Base-by-base conservation (phyloP, 2,797 vertebrate species). In the Molossus molossus region DNA sequence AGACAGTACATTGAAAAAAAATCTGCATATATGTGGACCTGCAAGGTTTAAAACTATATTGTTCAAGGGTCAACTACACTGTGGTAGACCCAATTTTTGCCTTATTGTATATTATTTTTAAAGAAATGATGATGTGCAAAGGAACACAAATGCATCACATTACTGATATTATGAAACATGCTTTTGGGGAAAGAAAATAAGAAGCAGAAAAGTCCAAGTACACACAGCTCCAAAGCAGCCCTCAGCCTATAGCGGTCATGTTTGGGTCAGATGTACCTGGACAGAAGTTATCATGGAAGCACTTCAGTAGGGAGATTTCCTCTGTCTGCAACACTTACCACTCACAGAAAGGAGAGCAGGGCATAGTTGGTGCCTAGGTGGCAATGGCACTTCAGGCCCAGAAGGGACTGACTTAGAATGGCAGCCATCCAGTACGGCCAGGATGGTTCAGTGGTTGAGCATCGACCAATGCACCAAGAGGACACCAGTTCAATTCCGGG, bases 211-310 rank as follows among this genome's bases (percentile, higher is more conserved):
- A 70, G 33, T 7, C 55, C 20, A 62, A 76, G 1, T 7, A 33
- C 11, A 17, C 1, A 5, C 10, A 25, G 9, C 27, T 9, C 10
- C 2, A 48, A n/a, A 27, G 6, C 4, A 3, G 20, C 9, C 37
- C 37, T 29, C 23, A 72, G 5, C 40, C 64, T 60, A 10, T 14
- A 58, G 57, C 50, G 20, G 70, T 29, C 3, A 37, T 17, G 50
- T 8, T 14, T 37, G 69, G 76, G 5, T 5, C n/a, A 81, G 81
- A 20, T 4, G 3, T 7, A 48, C 8, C 10, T 12, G 2, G 18
- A 27, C 21, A 37, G 55, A 76, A 72, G 10, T 11, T 76, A 53
- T 9, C 50, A 20, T 2, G 21, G 8, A 70, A 65, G 23, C 18
- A 29, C 21, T 60, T 87, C 53, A 18, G 15, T 2, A 25, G 53